Conservation (phyloP, 2,113 vertebrate species). For the Anoplopoma fimbria region DNA sequence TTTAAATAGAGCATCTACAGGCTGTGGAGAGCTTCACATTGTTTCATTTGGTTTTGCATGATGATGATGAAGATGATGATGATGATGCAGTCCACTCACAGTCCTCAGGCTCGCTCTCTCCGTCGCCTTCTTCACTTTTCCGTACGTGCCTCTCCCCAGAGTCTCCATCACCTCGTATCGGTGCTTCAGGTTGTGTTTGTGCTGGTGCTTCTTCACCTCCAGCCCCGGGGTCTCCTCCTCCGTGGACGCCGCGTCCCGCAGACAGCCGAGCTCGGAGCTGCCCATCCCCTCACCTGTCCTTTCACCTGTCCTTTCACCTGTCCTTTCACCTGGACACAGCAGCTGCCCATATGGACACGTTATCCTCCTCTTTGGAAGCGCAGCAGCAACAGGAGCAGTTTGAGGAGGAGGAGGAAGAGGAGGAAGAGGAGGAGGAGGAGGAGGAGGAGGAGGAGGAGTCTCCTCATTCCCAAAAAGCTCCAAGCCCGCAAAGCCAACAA, state of each 20-base stretch:
- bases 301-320: constrained; percentile 45
- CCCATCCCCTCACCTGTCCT: constrained; percentile 47
- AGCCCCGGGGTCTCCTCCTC: background rate
- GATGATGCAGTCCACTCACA: too few relatives aligned
- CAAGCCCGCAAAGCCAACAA: constrained; percentile 43
- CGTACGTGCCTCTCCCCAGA: constrained; percentile 85
- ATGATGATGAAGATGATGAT: too few relatives aligned
- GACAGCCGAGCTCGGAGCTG: constrained; percentile 67
- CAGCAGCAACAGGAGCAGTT: constrained; percentile 58
- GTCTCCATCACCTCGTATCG: constrained; percentile 87
- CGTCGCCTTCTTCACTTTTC: constrained; percentile 86
- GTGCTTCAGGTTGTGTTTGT: constrained; percentile 87
- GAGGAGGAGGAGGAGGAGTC: constrained; percentile 70
- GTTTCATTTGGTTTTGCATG: too few relatives aligned
- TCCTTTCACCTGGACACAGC: background rate
- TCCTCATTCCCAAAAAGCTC: background rate
- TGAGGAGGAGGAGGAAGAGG: too few relatives aligned
- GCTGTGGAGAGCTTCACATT: too few relatives aligned
- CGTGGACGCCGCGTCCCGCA: constrained; percentile 54
- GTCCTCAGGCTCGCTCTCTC: constrained; percentile 80
- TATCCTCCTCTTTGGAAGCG: background rate
- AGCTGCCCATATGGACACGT: constrained; percentile 11
- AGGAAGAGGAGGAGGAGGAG: too few relatives aligned
- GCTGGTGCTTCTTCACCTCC: constrained; percentile 84
- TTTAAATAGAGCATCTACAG: background rate